phyloP scores from a whole-genome alignment of 2,888 invertebrate genomes.

The Stegana nigrithorax region DNA sequence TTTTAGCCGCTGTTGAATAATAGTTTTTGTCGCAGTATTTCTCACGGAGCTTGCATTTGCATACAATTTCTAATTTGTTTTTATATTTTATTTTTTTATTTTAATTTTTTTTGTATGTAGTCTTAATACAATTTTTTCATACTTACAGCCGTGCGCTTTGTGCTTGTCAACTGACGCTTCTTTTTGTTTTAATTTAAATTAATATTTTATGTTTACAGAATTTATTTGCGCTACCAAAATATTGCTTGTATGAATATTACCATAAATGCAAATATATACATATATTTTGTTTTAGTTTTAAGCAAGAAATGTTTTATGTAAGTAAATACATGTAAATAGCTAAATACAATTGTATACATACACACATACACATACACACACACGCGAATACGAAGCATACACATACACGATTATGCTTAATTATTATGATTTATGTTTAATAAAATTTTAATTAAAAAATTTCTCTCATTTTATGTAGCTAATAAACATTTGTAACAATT shows the following conservation, averaged over 20 bases:
- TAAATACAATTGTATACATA: conserved; percentile 16
- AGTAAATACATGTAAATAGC: conserved; percentile 13
- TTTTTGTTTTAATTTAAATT: background rate
- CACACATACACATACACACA: conserved; percentile 8
- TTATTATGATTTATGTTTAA: conserved; percentile 18
- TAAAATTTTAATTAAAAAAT: conserved; percentile 32
- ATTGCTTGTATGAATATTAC: no score
- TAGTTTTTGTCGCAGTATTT: background rate
- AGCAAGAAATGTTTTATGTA: conserved; percentile 1
- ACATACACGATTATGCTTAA: conserved; percentile 22
- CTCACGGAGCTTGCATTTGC: background rate
- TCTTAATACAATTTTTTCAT: background rate
- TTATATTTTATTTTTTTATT: background rate
- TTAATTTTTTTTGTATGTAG: background rate
- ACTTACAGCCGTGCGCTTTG: background rate
- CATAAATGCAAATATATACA: background rate
- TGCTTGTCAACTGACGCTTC: background rate
- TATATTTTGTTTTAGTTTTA: background rate
- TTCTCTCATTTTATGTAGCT: conserved; percentile 42
- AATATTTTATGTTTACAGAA: no score
- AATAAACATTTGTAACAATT: background rate
- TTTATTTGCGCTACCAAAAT: no score
- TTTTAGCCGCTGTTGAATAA: no score
- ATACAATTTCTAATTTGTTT: background rate
- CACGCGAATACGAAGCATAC: conserved; percentile 19